Evolutionary conservation across 2,113 vertebrate species (phyloP).

Genomic region (Solea solea): DNA sequence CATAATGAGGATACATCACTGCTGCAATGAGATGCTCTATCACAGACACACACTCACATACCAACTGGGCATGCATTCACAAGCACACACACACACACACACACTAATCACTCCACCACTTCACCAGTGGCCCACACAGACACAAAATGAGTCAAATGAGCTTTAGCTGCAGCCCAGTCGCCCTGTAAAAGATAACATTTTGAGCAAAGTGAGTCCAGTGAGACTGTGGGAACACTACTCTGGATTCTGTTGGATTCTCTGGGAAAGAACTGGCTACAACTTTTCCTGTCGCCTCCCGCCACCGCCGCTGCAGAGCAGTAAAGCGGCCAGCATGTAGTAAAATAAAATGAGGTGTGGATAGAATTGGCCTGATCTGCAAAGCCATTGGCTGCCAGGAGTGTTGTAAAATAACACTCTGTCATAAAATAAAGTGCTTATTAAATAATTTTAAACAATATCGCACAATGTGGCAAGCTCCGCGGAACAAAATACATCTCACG

Average conservation of each 20-base stretch:
- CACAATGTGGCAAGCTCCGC: slow-evolving; percentile 45
- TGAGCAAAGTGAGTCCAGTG: slow-evolving; percentile 20
- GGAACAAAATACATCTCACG: slow-evolving; percentile 45
- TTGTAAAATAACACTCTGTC: slow-evolving; percentile 76
- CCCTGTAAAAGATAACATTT: slow-evolving; percentile 25
- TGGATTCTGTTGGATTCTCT: slow-evolving; percentile 55
- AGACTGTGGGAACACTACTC: slow-evolving; percentile 59
- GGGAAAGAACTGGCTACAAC: slow-evolving; percentile 63
- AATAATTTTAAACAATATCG: slow-evolving; percentile 80
- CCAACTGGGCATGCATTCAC: slow-evolving; percentile 12
- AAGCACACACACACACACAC: slow-evolving; percentile 8
- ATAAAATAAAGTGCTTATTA: slow-evolving; percentile 83
- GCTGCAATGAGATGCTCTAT: slow-evolving; percentile 67
- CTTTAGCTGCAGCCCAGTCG: slow-evolving; percentile 9
- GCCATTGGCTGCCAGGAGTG: slow-evolving; percentile 64
- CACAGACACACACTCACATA: slow-evolving; percentile 38
- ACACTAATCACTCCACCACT: slow-evolving; percentile 8
- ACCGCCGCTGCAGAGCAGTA: slow-evolving; percentile 63
- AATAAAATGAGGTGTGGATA: slow-evolving; percentile 78
- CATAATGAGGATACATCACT: slow-evolving; percentile 82
- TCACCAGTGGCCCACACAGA: slow-evolving; percentile 18
- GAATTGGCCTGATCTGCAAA: slow-evolving; percentile 75
- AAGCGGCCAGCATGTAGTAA: slow-evolving; percentile 75
- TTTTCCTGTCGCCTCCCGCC: slow-evolving; percentile 65
- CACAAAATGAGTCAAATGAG: slow-evolving; percentile 23